Evolutionary conservation across 2,888 invertebrate genomes (phyloP), one percentile per base, ranked within the genome.

Genomic region (Diaperis boleti): DNA sequence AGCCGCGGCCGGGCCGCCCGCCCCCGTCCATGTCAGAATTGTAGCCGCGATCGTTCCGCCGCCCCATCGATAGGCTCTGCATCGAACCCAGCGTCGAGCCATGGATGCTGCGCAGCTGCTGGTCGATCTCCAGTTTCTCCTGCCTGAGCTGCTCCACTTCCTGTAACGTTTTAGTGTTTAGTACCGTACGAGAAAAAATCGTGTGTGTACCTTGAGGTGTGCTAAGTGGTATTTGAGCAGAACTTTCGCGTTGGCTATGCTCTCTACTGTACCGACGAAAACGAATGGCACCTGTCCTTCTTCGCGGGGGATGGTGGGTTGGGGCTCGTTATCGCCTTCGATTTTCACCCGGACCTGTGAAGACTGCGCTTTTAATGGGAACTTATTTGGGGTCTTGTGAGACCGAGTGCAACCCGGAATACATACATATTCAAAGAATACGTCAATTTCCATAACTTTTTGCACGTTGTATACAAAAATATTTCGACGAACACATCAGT

Each of bases 251-350:
- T 96, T 96, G 76, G 91, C 89, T 86, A 98, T 97, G 86, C 93
- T 95, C 85, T 98, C 98, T 70, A 94, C 88, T 59, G 98, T 98
- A 79, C 98, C 98, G 70, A 98, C 97, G 86, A 98, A 98, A 76
- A 98, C 95, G 86, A 98, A 98, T 73, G 98, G 97, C 83, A 98
- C 96, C 83, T 94, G 92, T 74, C 95, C 96, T 85, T 93, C 92
- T 85, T 95, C 95, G 73, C 96, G 89, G 74, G 94, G 95, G 79
- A 92, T 92, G 71, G 91, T 90, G 69, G 94, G 94, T 83, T 92
- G 90, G 71, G 95, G 95, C 85, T 98, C 97, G 83, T 96, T 96
- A 85, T 98, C 97, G 67, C 98, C 98, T 85, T 98, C 98, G 82
- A 99, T 98, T 86, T 98, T 94, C 69, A 95, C 94, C 78, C 92